A percentile compares a stretch with the other conserved stretches of the same genome.
These are phyloP conservation scores for Tipula lateralis DNA, from an alignment of 2,888 invertebrate species.

Conservation along the genomic window DNA sequence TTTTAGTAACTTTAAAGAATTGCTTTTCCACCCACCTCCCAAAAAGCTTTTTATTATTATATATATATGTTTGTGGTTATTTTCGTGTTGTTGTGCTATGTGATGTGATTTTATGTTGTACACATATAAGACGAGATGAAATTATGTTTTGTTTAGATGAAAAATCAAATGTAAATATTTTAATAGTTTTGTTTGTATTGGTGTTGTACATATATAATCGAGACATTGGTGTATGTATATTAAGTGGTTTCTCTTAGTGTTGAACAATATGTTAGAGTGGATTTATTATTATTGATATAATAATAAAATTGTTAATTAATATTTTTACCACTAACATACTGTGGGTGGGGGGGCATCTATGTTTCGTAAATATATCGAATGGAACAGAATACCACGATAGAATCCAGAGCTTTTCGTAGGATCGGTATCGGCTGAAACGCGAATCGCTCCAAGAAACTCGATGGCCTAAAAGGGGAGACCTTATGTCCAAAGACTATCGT, in stretches of 20 bases:
- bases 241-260: not conserved
- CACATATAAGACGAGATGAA: not conserved
- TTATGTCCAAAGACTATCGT: too few species aligned
- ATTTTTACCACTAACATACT: not conserved
- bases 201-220: not conserved
- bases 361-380: too few species aligned
- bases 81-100: not conserved
- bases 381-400: too few species aligned
- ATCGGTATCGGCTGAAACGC: too few species aligned
- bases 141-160: not conserved
- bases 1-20: not conserved
- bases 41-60: not conserved
- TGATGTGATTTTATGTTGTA: not conserved
- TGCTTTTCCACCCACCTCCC: not conserved
- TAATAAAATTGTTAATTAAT: constrained; percentile 24
- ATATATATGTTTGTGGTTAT: not conserved
- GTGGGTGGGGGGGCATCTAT: too few species aligned
- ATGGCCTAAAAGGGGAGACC: too few species aligned
- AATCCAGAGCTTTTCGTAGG: too few species aligned
- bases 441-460: too few species aligned
- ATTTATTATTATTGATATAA: not conserved
- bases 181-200: not conserved
- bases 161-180: constrained; percentile 24
- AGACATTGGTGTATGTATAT: not conserved
- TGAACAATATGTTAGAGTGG: not conserved